phyloP scores from a whole-genome alignment of 1,140 invertebrate species.

The Pseudomyrmex flavicornis region DNA sequence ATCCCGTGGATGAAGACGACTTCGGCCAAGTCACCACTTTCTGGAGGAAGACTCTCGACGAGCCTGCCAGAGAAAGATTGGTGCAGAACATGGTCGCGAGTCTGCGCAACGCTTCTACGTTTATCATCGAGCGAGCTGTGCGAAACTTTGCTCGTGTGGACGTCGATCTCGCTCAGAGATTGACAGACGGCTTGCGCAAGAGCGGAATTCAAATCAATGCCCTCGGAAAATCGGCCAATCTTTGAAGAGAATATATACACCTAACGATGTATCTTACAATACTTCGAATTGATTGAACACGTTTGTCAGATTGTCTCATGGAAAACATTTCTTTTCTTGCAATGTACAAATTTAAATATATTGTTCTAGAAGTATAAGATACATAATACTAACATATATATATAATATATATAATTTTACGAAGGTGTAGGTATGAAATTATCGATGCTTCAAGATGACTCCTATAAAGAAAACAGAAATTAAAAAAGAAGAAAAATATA shows the following conservation, averaged over 20 bases:
- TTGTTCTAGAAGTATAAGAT: background rate
- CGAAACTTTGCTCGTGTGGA: constrained; percentile 91
- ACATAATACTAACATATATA: background rate
- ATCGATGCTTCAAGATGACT: background rate
- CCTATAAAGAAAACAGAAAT: background rate
- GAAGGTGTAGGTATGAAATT: constrained; percentile 19
- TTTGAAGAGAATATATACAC: constrained; percentile 67
- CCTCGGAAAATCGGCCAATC: constrained; percentile 77
- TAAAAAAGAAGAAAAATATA: background rate
- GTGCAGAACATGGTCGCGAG: constrained; percentile 93
- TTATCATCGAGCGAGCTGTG: constrained; percentile 94
- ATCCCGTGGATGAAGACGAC: constrained; percentile 95
- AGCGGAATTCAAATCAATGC: constrained; percentile 85
- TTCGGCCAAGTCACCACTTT: constrained; percentile 93
- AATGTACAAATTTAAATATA: background rate
- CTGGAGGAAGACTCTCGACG: constrained; percentile 92
- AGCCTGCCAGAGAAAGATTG: constrained; percentile 89
- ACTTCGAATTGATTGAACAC: constrained; percentile 10
- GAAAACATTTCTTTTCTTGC: constrained; percentile 13
- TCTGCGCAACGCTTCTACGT: constrained; percentile 91
- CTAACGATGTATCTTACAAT: background rate
- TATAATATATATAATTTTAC: constrained; percentile 13
- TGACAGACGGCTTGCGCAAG: constrained; percentile 87
- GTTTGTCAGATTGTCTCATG: background rate
- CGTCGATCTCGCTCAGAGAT: constrained; percentile 88